Evolutionary conservation across 2,113 vertebrate species (phyloP).

Genomic region (Arvicanthis niloticus): DNA sequence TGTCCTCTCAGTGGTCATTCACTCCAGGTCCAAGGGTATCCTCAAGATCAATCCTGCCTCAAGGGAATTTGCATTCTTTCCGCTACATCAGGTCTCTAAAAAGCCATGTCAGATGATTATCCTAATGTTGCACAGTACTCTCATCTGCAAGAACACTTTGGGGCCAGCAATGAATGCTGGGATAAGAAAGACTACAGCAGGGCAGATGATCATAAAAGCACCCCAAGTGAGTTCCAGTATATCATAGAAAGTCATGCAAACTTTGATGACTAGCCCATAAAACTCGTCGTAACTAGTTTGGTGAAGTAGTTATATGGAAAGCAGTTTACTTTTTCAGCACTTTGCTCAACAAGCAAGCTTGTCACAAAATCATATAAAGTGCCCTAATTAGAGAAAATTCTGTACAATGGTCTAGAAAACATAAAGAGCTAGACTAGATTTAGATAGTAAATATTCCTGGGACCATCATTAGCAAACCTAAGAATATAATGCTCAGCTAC

Average conservation of each 20-base stretch:
- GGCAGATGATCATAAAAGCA: neutral
- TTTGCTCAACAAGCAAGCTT: neutral
- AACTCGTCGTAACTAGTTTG: slow-evolving; percentile 26
- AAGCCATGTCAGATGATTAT: slow-evolving; percentile 23
- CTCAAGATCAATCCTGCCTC: slow-evolving; percentile 61
- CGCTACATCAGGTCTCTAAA: slow-evolving; percentile 48
- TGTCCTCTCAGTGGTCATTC: neutral
- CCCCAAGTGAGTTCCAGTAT: neutral
- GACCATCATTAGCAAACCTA: neutral
- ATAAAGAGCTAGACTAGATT: slow-evolving; percentile 18
- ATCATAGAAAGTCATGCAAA: neutral
- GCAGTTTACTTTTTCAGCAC: neutral
- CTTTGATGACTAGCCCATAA: neutral
- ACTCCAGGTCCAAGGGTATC: slow-evolving; percentile 28
- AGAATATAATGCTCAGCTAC: neutral
- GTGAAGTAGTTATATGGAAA: neutral
- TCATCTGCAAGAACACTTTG: neutral
- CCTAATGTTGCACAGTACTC: neutral
- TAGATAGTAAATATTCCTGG: slow-evolving; percentile 7
- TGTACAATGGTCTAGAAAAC: neutral
- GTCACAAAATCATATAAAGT: slow-evolving; percentile 49
- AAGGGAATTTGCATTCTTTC: slow-evolving; percentile 42
- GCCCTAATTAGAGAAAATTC: slow-evolving; percentile 47
- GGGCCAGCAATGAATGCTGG: neutral
- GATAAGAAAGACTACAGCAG: neutral